These are phyloP conservation scores for Drosophila cardini DNA, from an alignment of 1,140 invertebrate species.

Conservation along the genomic window DNA sequence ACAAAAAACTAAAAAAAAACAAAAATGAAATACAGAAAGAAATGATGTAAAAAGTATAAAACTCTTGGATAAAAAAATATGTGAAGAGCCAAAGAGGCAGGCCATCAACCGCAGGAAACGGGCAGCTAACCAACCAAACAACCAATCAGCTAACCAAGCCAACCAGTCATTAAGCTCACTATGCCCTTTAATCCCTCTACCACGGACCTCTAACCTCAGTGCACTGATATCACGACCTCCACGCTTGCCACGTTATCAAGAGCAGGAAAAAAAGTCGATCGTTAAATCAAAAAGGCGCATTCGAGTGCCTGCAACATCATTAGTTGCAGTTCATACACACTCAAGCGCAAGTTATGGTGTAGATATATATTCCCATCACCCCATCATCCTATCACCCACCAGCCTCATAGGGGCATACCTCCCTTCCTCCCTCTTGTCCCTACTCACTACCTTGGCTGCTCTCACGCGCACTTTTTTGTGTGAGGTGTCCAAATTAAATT, in stretches of 20 bases:
- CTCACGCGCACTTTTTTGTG: slow-evolving; percentile 55
- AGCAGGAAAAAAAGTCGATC: slow-evolving; percentile 59
- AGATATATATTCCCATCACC: slow-evolving; percentile 34
- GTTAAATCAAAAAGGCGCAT: slow-evolving; percentile 81
- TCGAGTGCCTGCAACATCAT: slow-evolving; percentile 81
- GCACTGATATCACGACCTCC: too few species aligned
- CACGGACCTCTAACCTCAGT: neutral
- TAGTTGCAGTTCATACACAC: slow-evolving; percentile 81
- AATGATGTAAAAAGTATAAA: slow-evolving; percentile 1
- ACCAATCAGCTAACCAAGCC: slow-evolving; percentile 54
- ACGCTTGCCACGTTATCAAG: slow-evolving; percentile 31
- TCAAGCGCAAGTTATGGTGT: slow-evolving; percentile 69
- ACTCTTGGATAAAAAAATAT: slow-evolving; percentile 10
- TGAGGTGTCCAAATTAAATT: slow-evolving; percentile 82
- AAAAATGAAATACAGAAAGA: too few species aligned
- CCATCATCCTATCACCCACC: neutral
- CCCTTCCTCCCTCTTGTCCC: neutral
- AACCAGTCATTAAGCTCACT: slow-evolving; percentile 65
- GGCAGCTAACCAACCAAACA: slow-evolving; percentile 30
- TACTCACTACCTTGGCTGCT: slow-evolving; percentile 11
- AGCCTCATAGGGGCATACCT: neutral
- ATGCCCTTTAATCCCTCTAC: slow-evolving; percentile 2
- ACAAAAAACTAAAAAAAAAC: slow-evolving; percentile 20
- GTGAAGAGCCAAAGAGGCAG: slow-evolving; percentile 43
- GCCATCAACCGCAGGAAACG: slow-evolving; percentile 63